phyloP scores from a whole-genome alignment of 2,797 vertebrate species.

The Smutsia temminckii region DNA sequence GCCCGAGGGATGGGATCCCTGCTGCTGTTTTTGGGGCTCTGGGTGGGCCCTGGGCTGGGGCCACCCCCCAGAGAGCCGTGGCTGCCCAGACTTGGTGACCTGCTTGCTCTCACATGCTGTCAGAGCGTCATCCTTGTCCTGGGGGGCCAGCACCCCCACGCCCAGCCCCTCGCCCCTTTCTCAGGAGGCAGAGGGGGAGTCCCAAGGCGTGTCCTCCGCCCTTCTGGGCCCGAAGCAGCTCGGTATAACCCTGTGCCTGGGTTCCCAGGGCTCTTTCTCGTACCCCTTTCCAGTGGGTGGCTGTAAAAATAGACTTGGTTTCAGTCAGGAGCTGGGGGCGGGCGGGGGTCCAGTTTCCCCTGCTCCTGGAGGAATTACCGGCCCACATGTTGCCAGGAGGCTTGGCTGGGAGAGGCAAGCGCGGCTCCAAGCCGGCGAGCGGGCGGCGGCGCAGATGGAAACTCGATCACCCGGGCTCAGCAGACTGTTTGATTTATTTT shows the following conservation, averaged over 20 bases:
- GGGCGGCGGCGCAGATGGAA: conserved; percentile 91
- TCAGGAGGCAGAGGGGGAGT: rapidly evolving
- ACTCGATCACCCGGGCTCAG: conserved; percentile 90
- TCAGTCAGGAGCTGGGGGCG: conserved; percentile 80
- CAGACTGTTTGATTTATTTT: conserved; percentile 99
- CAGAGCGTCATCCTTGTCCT: neutral
- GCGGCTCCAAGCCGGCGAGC: conserved; percentile 95
- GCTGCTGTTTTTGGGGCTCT: conserved; percentile 39
- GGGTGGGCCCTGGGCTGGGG: neutral
- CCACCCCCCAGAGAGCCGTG: neutral
- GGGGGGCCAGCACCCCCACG: neutral
- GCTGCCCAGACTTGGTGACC: conserved; percentile 50
- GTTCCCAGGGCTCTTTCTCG: neutral
- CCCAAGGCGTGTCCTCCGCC: neutral
- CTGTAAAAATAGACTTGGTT: conserved; percentile 88
- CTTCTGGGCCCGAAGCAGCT: neutral
- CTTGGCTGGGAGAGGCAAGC: conserved; percentile 93
- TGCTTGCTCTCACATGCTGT: neutral
- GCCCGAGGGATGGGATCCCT: neutral
- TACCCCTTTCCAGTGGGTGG: conserved; percentile 76
- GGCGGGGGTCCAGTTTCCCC: conserved; percentile 87
- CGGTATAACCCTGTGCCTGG: neutral
- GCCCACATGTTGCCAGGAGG: conserved; percentile 94
- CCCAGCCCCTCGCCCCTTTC: neutral
- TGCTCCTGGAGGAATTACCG: conserved; percentile 90